A percentile compares a stretch with the other conserved stretches of the same genome.
Evolutionary conservation across 2,888 invertebrate genomes (phyloP).

Genomic region (Eilema griseolum): DNA sequence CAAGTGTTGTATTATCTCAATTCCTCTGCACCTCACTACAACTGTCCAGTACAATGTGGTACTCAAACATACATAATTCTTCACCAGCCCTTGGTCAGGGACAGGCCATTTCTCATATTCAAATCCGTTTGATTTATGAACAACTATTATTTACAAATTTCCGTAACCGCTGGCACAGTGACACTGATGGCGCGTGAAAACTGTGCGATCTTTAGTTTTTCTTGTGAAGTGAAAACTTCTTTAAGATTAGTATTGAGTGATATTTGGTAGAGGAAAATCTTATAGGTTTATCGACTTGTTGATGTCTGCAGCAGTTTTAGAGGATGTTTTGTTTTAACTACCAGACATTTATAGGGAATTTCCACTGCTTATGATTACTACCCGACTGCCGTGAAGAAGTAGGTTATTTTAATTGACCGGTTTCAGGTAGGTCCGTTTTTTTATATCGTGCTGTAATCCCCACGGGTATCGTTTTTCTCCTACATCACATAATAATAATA

Average conservation of each 20-base stretch:
- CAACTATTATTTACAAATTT: slow-evolving; percentile 29
- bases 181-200: background rate
- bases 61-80: background rate
- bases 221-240: background rate
- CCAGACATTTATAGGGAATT: no score
- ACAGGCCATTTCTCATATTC: slow-evolving; percentile 42
- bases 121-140: slow-evolving; percentile 49
- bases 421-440: no score
- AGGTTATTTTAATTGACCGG: no score
- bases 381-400: no score
- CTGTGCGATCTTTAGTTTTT: background rate
- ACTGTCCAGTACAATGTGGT: background rate
- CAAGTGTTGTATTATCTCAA: background rate
- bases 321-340: no score
- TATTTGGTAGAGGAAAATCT: background rate
- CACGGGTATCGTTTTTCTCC: no score
- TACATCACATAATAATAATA: no score
- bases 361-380: no score
- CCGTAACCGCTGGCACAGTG: slow-evolving; percentile 33
- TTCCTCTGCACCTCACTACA: background rate
- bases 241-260: background rate
- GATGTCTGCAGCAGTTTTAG: no score
- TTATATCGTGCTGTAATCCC: no score
- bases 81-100: slow-evolving; percentile 13
- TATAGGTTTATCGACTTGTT: background rate